These are phyloP conservation scores for Phoxinus phoxinus DNA, from an alignment of 2,113 vertebrate genomes.

Conservation along the genomic window DNA sequence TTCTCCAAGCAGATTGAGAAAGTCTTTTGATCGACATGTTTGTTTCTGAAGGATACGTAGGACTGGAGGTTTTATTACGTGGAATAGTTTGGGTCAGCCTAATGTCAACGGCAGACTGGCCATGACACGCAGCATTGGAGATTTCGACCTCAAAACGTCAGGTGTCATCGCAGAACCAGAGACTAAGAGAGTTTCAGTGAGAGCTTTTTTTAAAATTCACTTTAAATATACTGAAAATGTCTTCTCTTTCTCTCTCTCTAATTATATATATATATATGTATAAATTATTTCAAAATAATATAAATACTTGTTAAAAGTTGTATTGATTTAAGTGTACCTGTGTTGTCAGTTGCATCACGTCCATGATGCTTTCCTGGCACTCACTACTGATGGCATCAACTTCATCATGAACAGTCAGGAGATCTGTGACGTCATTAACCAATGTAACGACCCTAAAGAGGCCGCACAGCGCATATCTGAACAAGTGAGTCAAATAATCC, in stretches of 20 bases:
- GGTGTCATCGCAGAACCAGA: conserved; percentile 96
- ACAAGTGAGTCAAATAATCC: conserved; percentile 78
- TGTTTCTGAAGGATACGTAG: conserved; percentile 82
- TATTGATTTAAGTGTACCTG: neutral
- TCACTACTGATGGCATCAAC: conserved; percentile 97
- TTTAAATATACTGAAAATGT: neutral
- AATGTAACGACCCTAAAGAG: conserved; percentile 91
- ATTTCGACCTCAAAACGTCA: conserved; percentile 89
- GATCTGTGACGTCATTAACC: conserved; percentile 92
- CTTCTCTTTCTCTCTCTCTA: too few species aligned
- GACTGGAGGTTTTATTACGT: conserved; percentile 91
- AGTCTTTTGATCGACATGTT: neutral
- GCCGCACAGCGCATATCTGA: conserved; percentile 92
- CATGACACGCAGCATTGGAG: conserved; percentile 97
- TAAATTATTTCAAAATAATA: too few species aligned
- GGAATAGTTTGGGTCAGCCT: conserved; percentile 96
- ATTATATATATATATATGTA: too few species aligned
- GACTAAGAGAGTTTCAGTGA: conserved; percentile 86
- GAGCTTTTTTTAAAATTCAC: neutral
- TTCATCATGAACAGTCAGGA: conserved; percentile 99
- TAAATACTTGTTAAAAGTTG: too few species aligned
- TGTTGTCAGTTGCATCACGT: conserved; percentile 84
- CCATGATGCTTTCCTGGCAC: conserved; percentile 90
- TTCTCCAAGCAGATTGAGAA: neutral
- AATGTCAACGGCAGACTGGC: conserved; percentile 95